These are phyloP conservation scores for Eupelmus urozonus DNA, from an alignment of 2,888 invertebrate genomes.

Conservation along the genomic window DNA sequence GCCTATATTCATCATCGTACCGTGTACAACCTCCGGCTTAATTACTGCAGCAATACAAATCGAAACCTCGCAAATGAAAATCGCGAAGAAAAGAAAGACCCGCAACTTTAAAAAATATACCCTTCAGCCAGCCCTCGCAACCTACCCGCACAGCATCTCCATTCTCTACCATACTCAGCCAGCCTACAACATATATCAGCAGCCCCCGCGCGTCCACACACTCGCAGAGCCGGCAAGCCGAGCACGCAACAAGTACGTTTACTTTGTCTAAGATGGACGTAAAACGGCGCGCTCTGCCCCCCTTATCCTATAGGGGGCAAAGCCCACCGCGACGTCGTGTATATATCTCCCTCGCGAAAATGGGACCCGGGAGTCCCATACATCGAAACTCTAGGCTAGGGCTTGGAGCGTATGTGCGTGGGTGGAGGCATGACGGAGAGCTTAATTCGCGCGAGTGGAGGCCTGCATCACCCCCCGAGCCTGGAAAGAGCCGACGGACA, in stretches of 20 bases:
- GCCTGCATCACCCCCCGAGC: neutral
- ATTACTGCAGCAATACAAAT: too few relatives aligned
- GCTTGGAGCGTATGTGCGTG: neutral
- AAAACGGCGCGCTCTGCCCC: conserved; percentile 11
- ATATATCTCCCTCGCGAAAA: conserved; percentile 44
- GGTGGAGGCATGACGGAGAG: conserved; percentile 25
- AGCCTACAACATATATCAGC: too few relatives aligned
- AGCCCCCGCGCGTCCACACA: too few relatives aligned
- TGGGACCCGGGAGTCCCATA: conserved; percentile 52
- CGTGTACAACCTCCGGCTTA: too few relatives aligned
- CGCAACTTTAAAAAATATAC: too few relatives aligned
- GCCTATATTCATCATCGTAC: too few relatives aligned
- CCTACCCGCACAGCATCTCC: too few relatives aligned
- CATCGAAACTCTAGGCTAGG: conserved; percentile 25
- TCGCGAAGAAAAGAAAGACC: too few relatives aligned
- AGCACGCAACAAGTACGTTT: conserved; percentile 46
- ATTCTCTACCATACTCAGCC: too few relatives aligned
- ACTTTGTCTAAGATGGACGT: conserved; percentile 39
- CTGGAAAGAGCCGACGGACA: neutral
- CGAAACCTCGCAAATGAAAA: too few relatives aligned
- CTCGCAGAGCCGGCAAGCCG: too few relatives aligned
- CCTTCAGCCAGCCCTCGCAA: too few relatives aligned
- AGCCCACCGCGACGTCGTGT: neutral
- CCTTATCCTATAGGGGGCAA: neutral
- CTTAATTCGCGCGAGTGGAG: conserved; percentile 36